These are phyloP conservation scores for Habrosyne pyritoides DNA, from an alignment of 2,888 invertebrate genomes.

Conservation along the genomic window DNA sequence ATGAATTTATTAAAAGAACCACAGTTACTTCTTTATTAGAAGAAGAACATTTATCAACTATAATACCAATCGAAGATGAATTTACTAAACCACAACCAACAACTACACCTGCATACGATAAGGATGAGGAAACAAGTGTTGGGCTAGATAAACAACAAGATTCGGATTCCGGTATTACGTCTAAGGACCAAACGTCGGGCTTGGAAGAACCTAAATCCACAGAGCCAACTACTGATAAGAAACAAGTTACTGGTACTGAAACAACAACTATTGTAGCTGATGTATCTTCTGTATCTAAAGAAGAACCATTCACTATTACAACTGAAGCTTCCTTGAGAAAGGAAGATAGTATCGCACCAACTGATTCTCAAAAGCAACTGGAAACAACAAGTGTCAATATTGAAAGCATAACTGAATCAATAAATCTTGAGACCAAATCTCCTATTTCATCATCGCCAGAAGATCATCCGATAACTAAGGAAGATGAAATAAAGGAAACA, in stretches of 20 bases:
- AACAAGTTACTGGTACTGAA: conserved; percentile 3
- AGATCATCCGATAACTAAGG: conserved; percentile 24
- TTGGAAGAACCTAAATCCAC: conserved; percentile 8
- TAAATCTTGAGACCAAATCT: conserved; percentile 27
- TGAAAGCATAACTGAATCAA: conserved; percentile 31
- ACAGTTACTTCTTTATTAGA: not conserved
- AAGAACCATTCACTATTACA: conserved; percentile 32
- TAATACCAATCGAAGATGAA: not conserved
- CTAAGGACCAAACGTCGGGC: conserved; percentile 30
- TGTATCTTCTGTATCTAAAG: conserved; percentile 23
- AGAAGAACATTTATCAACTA: not conserved
- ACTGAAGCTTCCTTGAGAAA: conserved; percentile 40
- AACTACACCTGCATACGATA: conserved; percentile 20
- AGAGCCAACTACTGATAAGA: conserved; percentile 11
- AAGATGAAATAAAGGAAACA: conserved; percentile 24
- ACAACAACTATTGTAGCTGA: conserved; percentile 2
- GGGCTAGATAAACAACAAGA: not conserved
- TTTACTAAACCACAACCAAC: not conserved
- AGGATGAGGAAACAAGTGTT: conserved; percentile 19
- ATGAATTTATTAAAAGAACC: not conserved
- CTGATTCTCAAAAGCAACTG: conserved; percentile 20
- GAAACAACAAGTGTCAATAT: conserved; percentile 35
- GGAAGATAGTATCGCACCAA: conserved; percentile 25
- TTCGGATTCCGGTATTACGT: conserved; percentile 8
- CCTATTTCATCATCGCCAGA: conserved; percentile 27